Conservation (phyloP, 2,797 vertebrate genomes). For the Platyrinchus mystaceus region DNA sequence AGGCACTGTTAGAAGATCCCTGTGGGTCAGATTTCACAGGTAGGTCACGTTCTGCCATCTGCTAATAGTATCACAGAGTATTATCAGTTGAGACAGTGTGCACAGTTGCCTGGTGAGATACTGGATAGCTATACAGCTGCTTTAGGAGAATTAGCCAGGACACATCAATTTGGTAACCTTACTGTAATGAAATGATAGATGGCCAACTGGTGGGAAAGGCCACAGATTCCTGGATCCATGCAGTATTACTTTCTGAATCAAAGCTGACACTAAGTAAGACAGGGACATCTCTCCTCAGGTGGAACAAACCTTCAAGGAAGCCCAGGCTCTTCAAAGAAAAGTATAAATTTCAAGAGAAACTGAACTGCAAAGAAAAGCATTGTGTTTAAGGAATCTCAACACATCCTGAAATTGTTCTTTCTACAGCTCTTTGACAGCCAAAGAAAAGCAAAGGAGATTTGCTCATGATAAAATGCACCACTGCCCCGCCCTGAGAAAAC, state of each 20-base stretch:
- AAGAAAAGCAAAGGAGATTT: conserved; percentile 25
- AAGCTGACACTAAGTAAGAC: conserved; percentile 9
- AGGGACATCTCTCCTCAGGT: neutral
- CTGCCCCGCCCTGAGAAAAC: neutral
- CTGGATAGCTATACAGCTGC: neutral
- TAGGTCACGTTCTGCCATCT: conserved; percentile 31
- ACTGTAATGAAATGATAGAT: conserved; percentile 63
- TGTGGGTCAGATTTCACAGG: neutral
- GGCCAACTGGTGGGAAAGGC: conserved; percentile 10
- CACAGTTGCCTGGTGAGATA: neutral
- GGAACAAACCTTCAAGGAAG: neutral
- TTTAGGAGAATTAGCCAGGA: conserved; percentile 31
- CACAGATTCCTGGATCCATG: neutral
- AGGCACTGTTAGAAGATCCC: neutral
- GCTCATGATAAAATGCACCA: neutral
- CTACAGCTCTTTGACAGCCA: conserved; percentile 25
- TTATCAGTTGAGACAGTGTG: conserved; percentile 12
- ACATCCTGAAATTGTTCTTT: neutral
- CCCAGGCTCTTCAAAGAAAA: neutral
- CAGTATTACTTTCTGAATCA: conserved; percentile 18
- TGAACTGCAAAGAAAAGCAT: neutral
- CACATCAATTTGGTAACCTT: neutral
- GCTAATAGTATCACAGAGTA: neutral
- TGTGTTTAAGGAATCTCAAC: neutral
- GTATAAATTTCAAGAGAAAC: neutral